Evolutionary conservation across 2,797 vertebrate species (phyloP), one percentile per base, ranked within the genome.

Genomic region (Chelmon rostratus): DNA sequence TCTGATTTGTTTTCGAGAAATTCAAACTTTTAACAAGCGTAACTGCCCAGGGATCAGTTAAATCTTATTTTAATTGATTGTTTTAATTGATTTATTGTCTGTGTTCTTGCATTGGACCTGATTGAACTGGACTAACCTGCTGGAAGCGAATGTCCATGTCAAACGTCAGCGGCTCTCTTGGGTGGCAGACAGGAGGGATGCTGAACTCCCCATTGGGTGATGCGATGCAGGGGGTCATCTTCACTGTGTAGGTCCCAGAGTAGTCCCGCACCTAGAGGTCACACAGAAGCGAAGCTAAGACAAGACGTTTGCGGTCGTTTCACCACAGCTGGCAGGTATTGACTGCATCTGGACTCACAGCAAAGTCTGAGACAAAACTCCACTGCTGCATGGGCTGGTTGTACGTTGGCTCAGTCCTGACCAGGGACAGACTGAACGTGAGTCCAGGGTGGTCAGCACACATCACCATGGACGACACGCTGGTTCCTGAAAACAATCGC

Each of bases 71-170:
- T 19, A 25, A 37, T n/a, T n/a, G n/a, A n/a, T n/a, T n/a, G n/a
- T n/a, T n/a, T n/a, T n/a, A n/a, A n/a, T n/a, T n/a, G n/a, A n/a
- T n/a, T n/a, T n/a, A n/a, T n/a, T n/a, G n/a, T n/a, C 13, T 25
- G 15, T 16, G 2, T 35, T 33, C 16, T 44, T 38, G 15, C 42
- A 35, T 66, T 61, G 6, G 18, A 28, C 3, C n/a, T 46, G 23
- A 40, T 16, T 50, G 19, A 5, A 82, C 5, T 6, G 19, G 31
- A 25, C 86, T 81, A 66, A 96, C 97, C 96, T 97, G 96, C 82
- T 97, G 96, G 94, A 98, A 97, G 81, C 96, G 96, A 87, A 97
- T 96, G 90, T 96, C 96, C 86, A 96, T 93, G 74, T 96, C 95
- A 83, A 97, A 97, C 6, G 92, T 96, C 49, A 96, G 91, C 0